Percentiles rank a stretch among this genome's conserved stretches.
phyloP scores from a whole-genome alignment of 2,797 vertebrate genomes.

The Potorous gilbertii region DNA sequence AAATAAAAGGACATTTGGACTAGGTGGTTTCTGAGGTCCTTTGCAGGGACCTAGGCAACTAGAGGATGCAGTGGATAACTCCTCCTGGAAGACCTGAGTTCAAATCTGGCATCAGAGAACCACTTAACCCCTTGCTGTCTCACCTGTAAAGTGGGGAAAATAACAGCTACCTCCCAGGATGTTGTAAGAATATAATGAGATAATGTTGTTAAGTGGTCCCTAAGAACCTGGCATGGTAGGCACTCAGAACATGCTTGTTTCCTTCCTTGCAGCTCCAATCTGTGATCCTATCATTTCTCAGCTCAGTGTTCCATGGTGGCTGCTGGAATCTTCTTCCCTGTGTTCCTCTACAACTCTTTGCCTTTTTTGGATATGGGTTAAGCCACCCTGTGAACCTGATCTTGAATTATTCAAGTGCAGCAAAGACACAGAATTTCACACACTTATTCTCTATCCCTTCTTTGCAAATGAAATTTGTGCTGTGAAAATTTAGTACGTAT shows the following conservation, averaged over 20 bases:
- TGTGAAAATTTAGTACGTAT: neutral
- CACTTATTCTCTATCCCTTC: neutral
- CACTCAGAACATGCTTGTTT: neutral
- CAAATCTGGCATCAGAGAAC: neutral
- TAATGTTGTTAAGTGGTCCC: neutral
- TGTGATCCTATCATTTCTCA: neutral
- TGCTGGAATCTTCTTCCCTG: neutral
- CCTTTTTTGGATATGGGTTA: constrained; percentile 23
- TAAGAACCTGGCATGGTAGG: neutral
- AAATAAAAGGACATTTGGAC: neutral
- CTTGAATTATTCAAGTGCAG: constrained; percentile 34
- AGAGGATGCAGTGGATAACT: neutral
- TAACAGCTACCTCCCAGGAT: neutral
- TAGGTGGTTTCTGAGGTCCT: neutral
- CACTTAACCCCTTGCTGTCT: neutral
- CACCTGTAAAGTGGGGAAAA: neutral
- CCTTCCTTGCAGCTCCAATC: neutral
- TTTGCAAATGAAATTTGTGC: constrained; percentile 10
- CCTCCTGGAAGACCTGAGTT: neutral
- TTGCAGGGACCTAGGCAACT: neutral
- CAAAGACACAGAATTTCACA: neutral
- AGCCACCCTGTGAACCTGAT: constrained; percentile 22
- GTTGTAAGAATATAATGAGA: neutral
- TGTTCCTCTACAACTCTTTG: constrained; percentile 3
- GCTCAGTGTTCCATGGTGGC: constrained; percentile 9